Evolutionary conservation across 2,113 vertebrate species (phyloP).

Genomic region (Talpa occidentalis): DNA sequence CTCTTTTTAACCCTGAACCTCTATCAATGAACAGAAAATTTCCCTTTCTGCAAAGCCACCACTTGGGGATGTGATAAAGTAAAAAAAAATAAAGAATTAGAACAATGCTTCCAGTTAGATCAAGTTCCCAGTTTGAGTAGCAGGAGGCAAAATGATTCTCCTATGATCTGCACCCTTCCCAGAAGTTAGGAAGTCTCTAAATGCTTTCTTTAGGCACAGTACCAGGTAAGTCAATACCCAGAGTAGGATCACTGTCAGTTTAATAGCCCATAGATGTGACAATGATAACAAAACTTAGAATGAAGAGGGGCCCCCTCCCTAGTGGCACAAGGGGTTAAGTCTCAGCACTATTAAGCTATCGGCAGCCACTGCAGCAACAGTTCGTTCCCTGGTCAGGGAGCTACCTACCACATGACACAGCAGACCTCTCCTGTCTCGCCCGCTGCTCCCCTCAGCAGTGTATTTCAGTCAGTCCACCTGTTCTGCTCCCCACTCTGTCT

Average conservation of each 20-base stretch:
- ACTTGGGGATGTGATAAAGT: background rate
- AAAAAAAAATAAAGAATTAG: background rate
- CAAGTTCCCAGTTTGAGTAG: conserved; percentile 19
- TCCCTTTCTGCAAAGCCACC: conserved; percentile 9
- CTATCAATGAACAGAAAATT: conserved; percentile 41
- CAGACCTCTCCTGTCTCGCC: too few species aligned
- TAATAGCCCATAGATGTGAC: background rate
- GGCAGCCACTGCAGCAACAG: too few species aligned
- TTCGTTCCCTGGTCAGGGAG: too few species aligned
- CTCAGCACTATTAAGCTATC: too few species aligned
- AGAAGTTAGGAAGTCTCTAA: background rate
- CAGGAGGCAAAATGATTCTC: conserved; percentile 31
- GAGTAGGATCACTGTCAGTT: background rate
- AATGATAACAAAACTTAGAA: background rate
- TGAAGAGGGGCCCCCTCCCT: too few species aligned
- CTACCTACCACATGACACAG: too few species aligned
- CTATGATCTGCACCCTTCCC: background rate
- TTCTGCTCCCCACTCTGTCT: too few species aligned
- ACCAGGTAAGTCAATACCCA: background rate
- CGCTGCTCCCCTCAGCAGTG: too few species aligned
- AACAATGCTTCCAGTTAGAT: background rate
- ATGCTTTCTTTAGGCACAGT: background rate
- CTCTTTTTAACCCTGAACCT: background rate
- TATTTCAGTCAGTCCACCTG: too few species aligned
- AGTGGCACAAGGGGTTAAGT: too few species aligned